Base-by-base conservation (phyloP, 2,888 invertebrate genomes). In the Watsonalla cultraria region DNA sequence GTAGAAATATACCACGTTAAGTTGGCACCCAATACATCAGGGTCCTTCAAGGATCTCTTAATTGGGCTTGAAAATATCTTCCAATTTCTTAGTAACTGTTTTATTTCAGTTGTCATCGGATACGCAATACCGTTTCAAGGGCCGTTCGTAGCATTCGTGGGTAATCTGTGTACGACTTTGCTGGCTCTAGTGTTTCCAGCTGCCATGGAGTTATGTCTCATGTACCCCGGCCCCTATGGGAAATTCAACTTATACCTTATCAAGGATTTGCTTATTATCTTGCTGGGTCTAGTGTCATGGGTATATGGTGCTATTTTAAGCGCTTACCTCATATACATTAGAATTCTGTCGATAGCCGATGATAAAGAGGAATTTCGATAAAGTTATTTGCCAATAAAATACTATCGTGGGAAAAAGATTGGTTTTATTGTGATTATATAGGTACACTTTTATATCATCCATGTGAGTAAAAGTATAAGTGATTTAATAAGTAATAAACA, bases 131-230 rank as follows among this genome's bases (percentile, higher is more conserved):
- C 84, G 5, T 78, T 78, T 47, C 86, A 86, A 80, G 82, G 73
- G 0, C 78, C 85, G 0, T 74, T 86, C 54, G 77, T 86, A 1
- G 80, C 84, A 0, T 82, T 86, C 51, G 80, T 82, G 8, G 86
- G 86, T 0, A 82, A 77, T 54, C 60, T 85, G 0, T 84, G 84
- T 58, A 83, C 84, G 0, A 72, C 79, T 0, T 56, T 81, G 53
- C 60, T 84, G 5, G 71, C 78, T 0, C 54, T 86, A 0, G 77
- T 86, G 0, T 86, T 82, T 52, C 86, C 86, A 0, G 80, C 84
- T 0, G 51, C 81, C 42, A 86, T 86, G 84, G 84, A 87, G 42
- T 34, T 84, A 0, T 65, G 82, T 50, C 62, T 86, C 6, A 64
- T 72, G 54, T 84, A 86, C 51, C 85, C 85, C 0, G 55, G 66